Evolutionary conservation across 2,888 invertebrate genomes (phyloP).

Genomic region (Nudaria mundana): DNA sequence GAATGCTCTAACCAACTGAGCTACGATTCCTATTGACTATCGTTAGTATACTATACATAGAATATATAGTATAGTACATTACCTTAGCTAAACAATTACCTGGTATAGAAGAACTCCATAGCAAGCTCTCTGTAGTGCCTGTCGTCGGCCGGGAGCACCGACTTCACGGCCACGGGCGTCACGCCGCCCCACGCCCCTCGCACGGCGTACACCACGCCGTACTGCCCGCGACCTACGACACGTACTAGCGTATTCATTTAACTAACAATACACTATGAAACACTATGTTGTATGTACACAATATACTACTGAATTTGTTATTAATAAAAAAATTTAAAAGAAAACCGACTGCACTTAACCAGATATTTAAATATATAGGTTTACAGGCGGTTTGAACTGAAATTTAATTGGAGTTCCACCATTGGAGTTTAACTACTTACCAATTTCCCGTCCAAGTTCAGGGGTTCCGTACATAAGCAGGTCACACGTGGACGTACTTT

Average conservation of each 20-base stretch:
- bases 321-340: no score
- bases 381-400: no score
- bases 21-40: no score
- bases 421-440: conserved; percentile 53
- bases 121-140: conserved; percentile 94
- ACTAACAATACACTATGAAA: not conserved
- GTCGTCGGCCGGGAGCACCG: conserved; percentile 93
- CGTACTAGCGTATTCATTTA: no score
- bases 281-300: no score
- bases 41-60: no score
- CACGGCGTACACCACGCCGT: conserved; percentile 93
- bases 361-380: no score
- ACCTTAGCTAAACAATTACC: conserved; percentile 74
- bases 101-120: conserved; percentile 95
- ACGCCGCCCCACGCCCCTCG: conserved; percentile 87
- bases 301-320: no score
- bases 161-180: conserved; percentile 91
- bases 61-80: no score
- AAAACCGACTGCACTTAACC: no score
- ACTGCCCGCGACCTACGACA: conserved; percentile 87
- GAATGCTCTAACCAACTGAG: no score
- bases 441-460: conserved; percentile 84
- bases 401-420: no score
- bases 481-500: conserved; percentile 91
- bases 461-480: conserved; percentile 87